Percentiles rank a stretch among this genome's conserved stretches.
Evolutionary conservation across 2,888 invertebrate genomes (phyloP).

Genomic region (Anticlea derivata): DNA sequence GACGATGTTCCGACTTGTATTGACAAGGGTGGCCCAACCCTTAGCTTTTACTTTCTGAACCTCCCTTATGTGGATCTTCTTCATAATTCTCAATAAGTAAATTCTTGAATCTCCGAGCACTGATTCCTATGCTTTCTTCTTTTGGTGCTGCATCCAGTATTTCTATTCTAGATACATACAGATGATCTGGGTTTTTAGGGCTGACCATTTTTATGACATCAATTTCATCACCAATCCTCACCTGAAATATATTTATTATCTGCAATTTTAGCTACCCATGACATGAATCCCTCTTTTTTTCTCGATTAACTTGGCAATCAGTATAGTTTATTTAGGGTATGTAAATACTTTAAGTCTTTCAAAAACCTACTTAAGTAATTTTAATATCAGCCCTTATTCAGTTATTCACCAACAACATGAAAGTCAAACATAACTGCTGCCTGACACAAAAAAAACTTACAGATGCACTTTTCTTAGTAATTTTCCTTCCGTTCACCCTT

Average conservation of each 20-base stretch:
- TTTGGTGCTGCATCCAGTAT: conserved; percentile 80
- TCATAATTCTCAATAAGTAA: conserved; percentile 90
- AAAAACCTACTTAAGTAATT: no score
- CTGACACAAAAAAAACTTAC: conserved; percentile 78
- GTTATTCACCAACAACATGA: no score
- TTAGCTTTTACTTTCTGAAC: conserved; percentile 4
- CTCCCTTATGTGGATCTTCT: conserved; percentile 73
- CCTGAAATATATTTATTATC: conserved; percentile 59
- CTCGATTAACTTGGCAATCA: no score
- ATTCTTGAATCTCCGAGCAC: conserved; percentile 87
- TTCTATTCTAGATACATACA: conserved; percentile 88
- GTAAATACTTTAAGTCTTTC: no score
- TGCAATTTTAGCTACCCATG: no score
- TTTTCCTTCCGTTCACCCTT: conserved; percentile 90
- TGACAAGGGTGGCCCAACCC: no score
- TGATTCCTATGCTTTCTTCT: conserved; percentile 84
- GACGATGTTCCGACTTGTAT: neutral
- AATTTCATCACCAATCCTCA: conserved; percentile 88
- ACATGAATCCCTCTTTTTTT: no score
- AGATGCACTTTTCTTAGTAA: conserved; percentile 88
- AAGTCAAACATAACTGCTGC: no score
- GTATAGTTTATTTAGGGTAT: no score
- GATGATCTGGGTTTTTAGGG: conserved; percentile 86
- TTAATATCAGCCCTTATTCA: no score
- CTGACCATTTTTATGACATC: conserved; percentile 89